Evolutionary conservation across 2,797 vertebrate species (phyloP).

Genomic region (Echiichthys vipera): DNA sequence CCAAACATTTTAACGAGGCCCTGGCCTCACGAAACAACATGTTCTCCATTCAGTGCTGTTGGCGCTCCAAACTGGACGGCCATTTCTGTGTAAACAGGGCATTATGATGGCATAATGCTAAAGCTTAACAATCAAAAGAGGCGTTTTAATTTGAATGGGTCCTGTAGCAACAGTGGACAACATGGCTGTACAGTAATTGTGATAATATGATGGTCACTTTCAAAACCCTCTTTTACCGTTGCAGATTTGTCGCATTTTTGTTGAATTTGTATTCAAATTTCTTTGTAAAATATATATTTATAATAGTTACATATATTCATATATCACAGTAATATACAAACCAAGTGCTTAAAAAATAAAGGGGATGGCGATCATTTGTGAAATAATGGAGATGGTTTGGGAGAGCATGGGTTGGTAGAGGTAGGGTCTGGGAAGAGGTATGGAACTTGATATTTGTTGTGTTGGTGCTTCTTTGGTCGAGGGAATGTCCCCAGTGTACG

Average conservation of each 20-base stretch:
- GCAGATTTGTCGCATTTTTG: slow-evolving; percentile 55
- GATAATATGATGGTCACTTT: slow-evolving; percentile 68
- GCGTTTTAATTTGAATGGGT: slow-evolving; percentile 59
- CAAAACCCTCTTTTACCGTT: slow-evolving; percentile 60
- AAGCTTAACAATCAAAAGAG: slow-evolving; percentile 74
- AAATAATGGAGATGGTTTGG: slow-evolving; percentile 61
- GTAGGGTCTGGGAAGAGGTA: slow-evolving; percentile 79
- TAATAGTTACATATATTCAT: slow-evolving; percentile 85
- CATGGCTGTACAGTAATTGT: slow-evolving; percentile 73
- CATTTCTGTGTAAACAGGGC: slow-evolving; percentile 73
- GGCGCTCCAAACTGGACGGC: slow-evolving; percentile 64
- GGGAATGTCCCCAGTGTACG: slow-evolving; percentile 76
- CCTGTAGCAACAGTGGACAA: slow-evolving; percentile 66
- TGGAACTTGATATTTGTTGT: slow-evolving; percentile 79
- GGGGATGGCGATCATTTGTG: slow-evolving; percentile 67
- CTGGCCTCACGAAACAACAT: slow-evolving; percentile 62
- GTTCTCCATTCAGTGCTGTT: slow-evolving; percentile 77
- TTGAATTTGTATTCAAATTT: slow-evolving; percentile 79
- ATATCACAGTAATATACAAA: slow-evolving; percentile 87
- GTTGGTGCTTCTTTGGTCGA: slow-evolving; percentile 86
- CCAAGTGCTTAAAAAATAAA: slow-evolving; percentile 85
- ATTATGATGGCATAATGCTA: slow-evolving; percentile 72
- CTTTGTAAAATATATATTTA: slow-evolving; percentile 85
- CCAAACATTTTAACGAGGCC: slow-evolving; percentile 69
- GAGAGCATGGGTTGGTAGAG: slow-evolving; percentile 61